Conservation (phyloP, 1,140 invertebrate species). For the Meloidogyne exigua region DNA sequence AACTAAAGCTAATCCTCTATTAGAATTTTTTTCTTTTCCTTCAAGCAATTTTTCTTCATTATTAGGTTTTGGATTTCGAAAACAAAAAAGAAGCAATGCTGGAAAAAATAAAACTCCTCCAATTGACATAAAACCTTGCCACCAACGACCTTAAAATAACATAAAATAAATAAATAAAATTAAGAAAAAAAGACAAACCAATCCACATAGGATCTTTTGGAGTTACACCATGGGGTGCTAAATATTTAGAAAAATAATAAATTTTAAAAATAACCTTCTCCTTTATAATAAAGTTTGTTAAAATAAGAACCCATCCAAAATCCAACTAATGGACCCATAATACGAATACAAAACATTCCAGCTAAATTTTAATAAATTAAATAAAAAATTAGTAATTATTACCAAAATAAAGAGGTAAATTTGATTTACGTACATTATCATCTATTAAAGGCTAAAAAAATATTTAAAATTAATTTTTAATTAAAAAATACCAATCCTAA, state of each 20-base stretch:
- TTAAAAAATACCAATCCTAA: conserved; percentile 43
- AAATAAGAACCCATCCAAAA: conserved; percentile 59
- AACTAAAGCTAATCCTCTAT: conserved; percentile 43
- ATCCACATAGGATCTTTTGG: conserved; percentile 57
- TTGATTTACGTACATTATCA: conserved; percentile 59
- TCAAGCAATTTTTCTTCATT: conserved; percentile 17
- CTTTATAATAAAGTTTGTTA: conserved; percentile 60
- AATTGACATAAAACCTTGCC: conserved; percentile 56
- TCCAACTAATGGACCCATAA: conserved; percentile 59
- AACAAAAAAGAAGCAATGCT: conserved; percentile 53
- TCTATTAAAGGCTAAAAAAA: conserved; percentile 51
- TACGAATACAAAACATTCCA: conserved; percentile 61
- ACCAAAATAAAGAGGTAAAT: conserved; percentile 55
- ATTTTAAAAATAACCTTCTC: conserved; percentile 51
- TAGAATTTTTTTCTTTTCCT: background rate
- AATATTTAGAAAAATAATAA: conserved; percentile 22
- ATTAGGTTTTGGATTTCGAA: conserved; percentile 42
- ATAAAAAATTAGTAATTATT: conserved; percentile 13
- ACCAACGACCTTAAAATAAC: conserved; percentile 41
- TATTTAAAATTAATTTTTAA: background rate
- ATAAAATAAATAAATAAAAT: background rate
- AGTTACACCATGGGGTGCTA: conserved; percentile 43
- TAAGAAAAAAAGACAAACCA: conserved; percentile 15
- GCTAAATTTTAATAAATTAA: conserved; percentile 41
- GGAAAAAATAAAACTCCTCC: conserved; percentile 44